Percentiles rank a stretch among this genome's conserved stretches.
Conservation (phyloP, 2,113 vertebrate species). For the Rattus rattus region DNA sequence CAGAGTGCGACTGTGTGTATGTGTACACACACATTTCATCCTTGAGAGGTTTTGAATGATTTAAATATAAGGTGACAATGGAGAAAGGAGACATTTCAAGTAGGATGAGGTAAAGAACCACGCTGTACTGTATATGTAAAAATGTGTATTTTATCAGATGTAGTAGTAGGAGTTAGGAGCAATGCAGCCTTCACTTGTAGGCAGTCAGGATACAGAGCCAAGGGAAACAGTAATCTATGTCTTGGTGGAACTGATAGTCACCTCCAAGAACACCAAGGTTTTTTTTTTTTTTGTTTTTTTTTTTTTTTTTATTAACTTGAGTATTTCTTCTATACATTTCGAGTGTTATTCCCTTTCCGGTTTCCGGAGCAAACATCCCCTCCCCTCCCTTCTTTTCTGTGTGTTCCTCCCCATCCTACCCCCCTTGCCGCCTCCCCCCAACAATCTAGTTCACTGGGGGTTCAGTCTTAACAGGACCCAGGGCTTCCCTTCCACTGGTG, state of each 20-base stretch:
- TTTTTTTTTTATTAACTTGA: no score
- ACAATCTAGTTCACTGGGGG: no score
- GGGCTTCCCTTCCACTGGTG: no score
- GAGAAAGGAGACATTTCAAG: background rate
- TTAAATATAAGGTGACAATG: background rate
- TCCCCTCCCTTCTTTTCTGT: no score
- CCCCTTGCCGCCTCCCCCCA: no score
- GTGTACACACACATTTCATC: background rate
- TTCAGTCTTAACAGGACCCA: no score
- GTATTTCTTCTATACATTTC: no score
- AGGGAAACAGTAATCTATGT: background rate
- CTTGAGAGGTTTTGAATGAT: constrained; percentile 1
- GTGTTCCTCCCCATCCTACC: no score
- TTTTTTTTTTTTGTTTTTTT: no score
- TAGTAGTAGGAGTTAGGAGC: background rate
- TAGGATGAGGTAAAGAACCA: background rate
- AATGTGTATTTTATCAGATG: background rate
- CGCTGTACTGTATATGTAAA: background rate
- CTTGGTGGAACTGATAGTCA: background rate
- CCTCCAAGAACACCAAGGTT: background rate
- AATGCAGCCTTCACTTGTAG: background rate
- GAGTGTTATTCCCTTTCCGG: no score
- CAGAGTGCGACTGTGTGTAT: background rate
- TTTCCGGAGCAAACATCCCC: no score
- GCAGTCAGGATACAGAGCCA: background rate